Evolutionary conservation across 2,113 vertebrate species (phyloP).

Genomic region (Scytalopus superciliaris): DNA sequence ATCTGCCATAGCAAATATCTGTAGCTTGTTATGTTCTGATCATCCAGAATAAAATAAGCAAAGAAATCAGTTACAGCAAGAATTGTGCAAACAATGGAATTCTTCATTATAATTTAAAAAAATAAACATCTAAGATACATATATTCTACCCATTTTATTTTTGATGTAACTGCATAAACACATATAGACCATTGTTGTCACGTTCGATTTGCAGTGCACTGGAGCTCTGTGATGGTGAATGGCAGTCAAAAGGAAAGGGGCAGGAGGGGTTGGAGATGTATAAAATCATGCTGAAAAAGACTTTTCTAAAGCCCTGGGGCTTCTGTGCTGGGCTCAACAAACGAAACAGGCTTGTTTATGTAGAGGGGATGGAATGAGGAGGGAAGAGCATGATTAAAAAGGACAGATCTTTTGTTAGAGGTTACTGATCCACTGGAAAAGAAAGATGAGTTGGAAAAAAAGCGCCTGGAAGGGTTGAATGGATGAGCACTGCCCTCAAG

Average conservation of each 20-base stretch:
- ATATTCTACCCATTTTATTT: not conserved
- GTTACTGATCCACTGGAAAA: constrained; percentile 71
- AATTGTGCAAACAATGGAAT: not conserved
- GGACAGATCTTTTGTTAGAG: constrained; percentile 81
- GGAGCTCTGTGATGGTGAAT: not conserved
- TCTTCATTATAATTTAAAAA: accelerated
- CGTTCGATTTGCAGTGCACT: not conserved
- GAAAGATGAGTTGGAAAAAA: not conserved
- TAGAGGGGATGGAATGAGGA: constrained; percentile 37
- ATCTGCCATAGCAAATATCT: not conserved
- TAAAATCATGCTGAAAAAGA: constrained; percentile 63
- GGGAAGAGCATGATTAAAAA: constrained; percentile 74
- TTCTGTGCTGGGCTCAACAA: constrained; percentile 67
- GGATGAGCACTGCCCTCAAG: not conserved
- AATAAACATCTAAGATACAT: accelerated
- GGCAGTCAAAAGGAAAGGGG: constrained; percentile 24
- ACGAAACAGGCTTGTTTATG: constrained; percentile 57
- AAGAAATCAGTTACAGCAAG: not conserved
- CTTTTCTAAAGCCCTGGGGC: constrained; percentile 78
- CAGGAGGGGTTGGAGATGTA: not conserved
- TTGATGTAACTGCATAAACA: not conserved
- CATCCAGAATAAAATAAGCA: not conserved
- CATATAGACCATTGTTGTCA: not conserved
- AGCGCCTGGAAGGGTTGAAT: not conserved
- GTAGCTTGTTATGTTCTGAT: not conserved